A percentile compares a stretch with the other conserved stretches of the same genome.
phyloP scores from a whole-genome alignment of 2,888 invertebrate species.

The Hermaeophaga mercurialis region DNA sequence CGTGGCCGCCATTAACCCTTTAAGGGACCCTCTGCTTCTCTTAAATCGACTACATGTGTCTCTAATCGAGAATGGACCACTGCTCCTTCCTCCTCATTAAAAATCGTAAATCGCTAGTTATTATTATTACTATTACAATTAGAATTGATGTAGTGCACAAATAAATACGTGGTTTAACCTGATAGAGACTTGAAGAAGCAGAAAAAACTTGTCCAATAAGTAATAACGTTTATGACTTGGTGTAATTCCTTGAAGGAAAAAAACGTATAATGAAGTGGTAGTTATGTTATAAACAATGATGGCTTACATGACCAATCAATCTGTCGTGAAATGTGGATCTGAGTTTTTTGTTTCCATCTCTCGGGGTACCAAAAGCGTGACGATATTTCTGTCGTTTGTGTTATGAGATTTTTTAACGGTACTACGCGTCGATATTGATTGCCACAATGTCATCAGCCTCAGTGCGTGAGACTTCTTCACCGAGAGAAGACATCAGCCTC shows the following conservation, averaged over 20 bases:
- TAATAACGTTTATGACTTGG: constrained; percentile 24
- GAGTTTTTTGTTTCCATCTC: background rate
- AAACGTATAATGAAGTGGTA: constrained; percentile 33
- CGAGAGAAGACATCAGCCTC: no score
- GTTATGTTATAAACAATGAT: constrained; percentile 44
- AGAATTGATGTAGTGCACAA: no score
- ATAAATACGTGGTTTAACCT: no score
- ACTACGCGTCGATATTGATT: no score
- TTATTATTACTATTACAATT: no score
- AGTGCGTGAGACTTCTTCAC: no score
- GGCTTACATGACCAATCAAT: constrained; percentile 46
- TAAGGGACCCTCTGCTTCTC: constrained; percentile 8
- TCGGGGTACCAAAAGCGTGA: background rate
- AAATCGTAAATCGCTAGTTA: no score
- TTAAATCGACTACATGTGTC: constrained; percentile 19
- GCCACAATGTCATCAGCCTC: no score
- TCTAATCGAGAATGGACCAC: constrained; percentile 4
- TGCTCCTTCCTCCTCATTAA: no score
- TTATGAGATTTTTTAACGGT: constrained; percentile 12
- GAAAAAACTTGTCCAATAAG: constrained; percentile 20
- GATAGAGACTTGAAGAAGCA: no score
- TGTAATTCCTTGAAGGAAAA: constrained; percentile 26
- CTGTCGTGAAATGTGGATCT: constrained; percentile 39
- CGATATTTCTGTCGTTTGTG: constrained; percentile 5
- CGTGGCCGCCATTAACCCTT: constrained; percentile 7